Percentiles rank a stretch among this genome's conserved stretches.
These are phyloP conservation scores for Lipophrys pholis DNA, from an alignment of 2,113 vertebrate genomes.

Conservation along the genomic window DNA sequence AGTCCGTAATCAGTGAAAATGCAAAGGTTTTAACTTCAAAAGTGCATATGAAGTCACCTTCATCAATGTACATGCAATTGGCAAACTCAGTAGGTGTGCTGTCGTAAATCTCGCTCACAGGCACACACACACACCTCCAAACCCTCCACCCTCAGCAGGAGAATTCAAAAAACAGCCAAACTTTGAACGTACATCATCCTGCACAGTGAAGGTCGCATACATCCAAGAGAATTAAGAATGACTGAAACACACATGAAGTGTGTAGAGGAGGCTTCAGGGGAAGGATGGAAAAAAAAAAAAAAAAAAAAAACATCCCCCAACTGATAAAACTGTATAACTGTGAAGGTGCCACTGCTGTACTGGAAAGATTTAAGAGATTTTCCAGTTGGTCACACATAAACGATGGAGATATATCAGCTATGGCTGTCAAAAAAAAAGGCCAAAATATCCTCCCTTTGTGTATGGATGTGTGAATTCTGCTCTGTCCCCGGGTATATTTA, in stretches of 20 bases:
- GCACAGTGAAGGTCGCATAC: not conserved
- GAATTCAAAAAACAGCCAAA: not conserved
- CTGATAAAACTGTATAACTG: not conserved
- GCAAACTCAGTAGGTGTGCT: too few species aligned
- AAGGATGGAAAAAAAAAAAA: not conserved
- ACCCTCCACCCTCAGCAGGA: not conserved
- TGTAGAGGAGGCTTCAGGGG: not conserved
- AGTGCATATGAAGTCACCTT: too few species aligned
- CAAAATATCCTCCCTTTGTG: conserved; percentile 9
- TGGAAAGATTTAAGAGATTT: conserved; percentile 2
- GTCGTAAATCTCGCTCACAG: not conserved
- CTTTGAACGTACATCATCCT: not conserved
- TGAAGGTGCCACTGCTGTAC: conserved; percentile 2
- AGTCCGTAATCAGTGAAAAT: too few species aligned
- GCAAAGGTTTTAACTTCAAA: too few species aligned
- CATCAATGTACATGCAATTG: too few species aligned
- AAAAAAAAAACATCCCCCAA: not conserved
- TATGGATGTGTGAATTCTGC: conserved; percentile 25
- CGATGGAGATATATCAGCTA: conserved; percentile 4
- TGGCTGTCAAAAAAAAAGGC: not conserved
- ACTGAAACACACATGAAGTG: not conserved
- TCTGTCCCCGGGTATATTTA: conserved; percentile 14
- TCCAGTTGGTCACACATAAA: conserved; percentile 16
- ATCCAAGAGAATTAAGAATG: not conserved
- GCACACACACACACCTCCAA: not conserved